Percentiles rank a stretch among this genome's conserved stretches.
phyloP scores from a whole-genome alignment of 53 echinoderm and acorn worm genomes.

The Paracentrotus lividus region DNA sequence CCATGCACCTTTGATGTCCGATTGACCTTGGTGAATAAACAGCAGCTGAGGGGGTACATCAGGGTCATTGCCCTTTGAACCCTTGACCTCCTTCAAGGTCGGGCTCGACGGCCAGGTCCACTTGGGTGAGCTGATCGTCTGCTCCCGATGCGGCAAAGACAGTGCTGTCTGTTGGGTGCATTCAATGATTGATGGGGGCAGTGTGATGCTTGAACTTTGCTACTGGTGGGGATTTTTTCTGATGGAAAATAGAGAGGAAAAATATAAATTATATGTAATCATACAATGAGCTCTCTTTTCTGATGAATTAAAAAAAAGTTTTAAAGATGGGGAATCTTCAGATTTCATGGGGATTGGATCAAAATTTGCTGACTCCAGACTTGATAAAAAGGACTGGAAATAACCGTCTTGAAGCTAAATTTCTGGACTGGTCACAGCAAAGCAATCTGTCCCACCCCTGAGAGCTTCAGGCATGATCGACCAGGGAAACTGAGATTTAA shows the following conservation, averaged over 20 bases:
- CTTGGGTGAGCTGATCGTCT: slow-evolving; percentile 94
- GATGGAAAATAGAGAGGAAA: neutral
- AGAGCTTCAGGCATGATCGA: too few species aligned
- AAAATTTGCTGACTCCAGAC: too few species aligned
- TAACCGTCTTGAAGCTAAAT: too few species aligned
- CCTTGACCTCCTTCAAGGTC: slow-evolving; percentile 79
- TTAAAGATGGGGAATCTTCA: too few species aligned
- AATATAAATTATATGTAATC: neutral
- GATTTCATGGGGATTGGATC: too few species aligned
- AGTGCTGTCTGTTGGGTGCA: slow-evolving; percentile 92
- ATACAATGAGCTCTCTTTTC: neutral
- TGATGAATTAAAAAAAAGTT: neutral
- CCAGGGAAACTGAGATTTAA: too few species aligned
- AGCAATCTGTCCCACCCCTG: too few species aligned
- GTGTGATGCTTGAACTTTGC: slow-evolving; percentile 99
- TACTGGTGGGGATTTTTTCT: slow-evolving; percentile 90
- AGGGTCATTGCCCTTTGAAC: slow-evolving; percentile 62
- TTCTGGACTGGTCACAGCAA: too few species aligned
- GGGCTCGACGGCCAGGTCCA: slow-evolving; percentile 94
- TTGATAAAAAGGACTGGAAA: too few species aligned
- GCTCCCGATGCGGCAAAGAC: slow-evolving; percentile 92
- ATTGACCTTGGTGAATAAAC: slow-evolving; percentile 98
- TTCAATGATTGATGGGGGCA: slow-evolving; percentile 90
- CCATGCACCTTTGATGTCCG: slow-evolving; percentile 99
- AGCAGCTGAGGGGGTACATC: slow-evolving; percentile 95